Conservation (phyloP, 2,113 vertebrate species). For the Pandion haliaetus region DNA sequence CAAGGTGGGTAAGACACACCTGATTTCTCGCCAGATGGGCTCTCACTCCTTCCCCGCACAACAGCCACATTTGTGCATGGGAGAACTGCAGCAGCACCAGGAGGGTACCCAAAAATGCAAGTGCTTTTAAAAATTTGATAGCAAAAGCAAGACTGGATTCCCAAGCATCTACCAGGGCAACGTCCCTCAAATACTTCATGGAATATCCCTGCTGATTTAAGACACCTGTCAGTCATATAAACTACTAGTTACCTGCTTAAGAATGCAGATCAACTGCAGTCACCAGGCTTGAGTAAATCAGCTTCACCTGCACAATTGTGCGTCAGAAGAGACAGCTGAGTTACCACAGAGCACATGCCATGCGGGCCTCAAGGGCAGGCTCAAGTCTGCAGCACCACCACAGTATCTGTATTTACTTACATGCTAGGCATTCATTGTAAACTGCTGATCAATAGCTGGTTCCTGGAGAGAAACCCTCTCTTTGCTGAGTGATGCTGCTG, state of each 20-base stretch:
- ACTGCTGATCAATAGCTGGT: not conserved
- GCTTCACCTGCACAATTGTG: not conserved
- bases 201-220: not conserved
- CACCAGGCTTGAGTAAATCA: not conserved
- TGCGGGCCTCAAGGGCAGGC: not conserved
- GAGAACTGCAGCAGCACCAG: not conserved
- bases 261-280: not conserved
- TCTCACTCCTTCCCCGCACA: not conserved
- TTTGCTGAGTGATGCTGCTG: not conserved
- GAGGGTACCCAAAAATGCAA: not conserved
- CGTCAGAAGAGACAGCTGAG: not conserved
- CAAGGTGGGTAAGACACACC: not conserved
- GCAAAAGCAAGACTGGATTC: not conserved
- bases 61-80: not conserved
- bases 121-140: not conserved
- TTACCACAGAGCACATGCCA: not conserved
- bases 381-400: not conserved
- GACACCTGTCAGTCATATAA: not conserved
- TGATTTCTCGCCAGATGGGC: not conserved
- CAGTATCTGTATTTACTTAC: not conserved
- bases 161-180: not conserved
- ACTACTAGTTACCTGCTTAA: not conserved
- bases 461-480: not conserved
- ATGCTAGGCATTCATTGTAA: not conserved
- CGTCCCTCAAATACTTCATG: not conserved